Conservation (phyloP, 2,113 vertebrate species). For the Chionis minor region DNA sequence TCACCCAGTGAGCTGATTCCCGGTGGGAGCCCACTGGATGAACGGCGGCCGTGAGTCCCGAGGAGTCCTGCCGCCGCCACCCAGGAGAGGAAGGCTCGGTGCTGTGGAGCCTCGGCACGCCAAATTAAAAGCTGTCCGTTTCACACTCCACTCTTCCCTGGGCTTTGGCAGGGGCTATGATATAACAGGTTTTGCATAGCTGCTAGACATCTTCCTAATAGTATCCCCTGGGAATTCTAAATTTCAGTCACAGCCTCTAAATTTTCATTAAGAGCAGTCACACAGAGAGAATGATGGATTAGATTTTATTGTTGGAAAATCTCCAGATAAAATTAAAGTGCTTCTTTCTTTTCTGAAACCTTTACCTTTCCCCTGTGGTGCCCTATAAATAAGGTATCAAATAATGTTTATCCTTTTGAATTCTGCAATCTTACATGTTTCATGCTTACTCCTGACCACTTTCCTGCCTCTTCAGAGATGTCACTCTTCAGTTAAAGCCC, state of each 20-base stretch:
- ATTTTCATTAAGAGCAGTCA: conserved; percentile 74
- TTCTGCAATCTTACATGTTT: conserved; percentile 20
- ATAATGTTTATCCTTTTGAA: conserved; percentile 50
- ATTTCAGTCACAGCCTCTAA: conserved; percentile 72
- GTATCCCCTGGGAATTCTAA: conserved; percentile 67
- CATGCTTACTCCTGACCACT: neutral
- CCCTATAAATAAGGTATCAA: conserved; percentile 49
- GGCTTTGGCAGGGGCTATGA: conserved; percentile 28
- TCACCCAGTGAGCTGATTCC: neutral
- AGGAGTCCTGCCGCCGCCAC: rapidly evolving
- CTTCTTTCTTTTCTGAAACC: conserved; percentile 57
- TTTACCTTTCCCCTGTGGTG: conserved; percentile 42
- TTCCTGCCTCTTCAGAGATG: conserved; percentile 36
- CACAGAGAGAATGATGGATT: conserved; percentile 71
- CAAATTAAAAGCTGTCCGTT: neutral
- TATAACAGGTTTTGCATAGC: conserved; percentile 42
- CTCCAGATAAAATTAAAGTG: conserved; percentile 75
- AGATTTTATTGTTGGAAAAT: conserved; percentile 75
- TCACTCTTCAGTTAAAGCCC: neutral
- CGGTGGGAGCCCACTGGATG: neutral
- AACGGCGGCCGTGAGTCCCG: rapidly evolving
- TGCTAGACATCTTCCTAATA: conserved; percentile 62
- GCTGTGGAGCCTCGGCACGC: neutral
- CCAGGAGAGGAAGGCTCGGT: neutral
- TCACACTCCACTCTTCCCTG: neutral